phyloP scores from a whole-genome alignment of 2,797 vertebrate species.

The Scleropages formosus region DNA sequence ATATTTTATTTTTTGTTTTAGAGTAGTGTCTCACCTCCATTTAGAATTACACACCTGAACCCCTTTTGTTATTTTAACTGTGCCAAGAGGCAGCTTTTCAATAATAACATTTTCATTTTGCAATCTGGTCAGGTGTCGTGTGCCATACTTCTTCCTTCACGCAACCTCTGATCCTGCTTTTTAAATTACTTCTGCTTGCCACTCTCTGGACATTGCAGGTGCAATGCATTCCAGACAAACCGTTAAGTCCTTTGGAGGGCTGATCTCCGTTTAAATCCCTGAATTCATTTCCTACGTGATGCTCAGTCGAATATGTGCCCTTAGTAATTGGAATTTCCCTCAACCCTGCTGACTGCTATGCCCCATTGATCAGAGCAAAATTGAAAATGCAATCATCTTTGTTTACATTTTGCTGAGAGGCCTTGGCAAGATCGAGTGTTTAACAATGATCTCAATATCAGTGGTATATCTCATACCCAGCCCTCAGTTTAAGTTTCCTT shows the following conservation, averaged over 20 bases:
- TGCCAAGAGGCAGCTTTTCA: conserved; percentile 14
- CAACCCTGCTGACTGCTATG: conserved; percentile 11
- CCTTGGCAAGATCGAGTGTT: conserved; percentile 27
- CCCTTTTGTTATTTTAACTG: conserved; percentile 20
- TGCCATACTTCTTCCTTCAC: conserved; percentile 13
- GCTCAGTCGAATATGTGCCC: conserved; percentile 24
- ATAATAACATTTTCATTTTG: conserved; percentile 11
- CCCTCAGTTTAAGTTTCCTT: not conserved
- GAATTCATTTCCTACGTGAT: conserved; percentile 18
- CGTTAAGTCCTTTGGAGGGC: conserved; percentile 29
- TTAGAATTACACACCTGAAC: conserved; percentile 13
- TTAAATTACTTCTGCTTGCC: conserved; percentile 18
- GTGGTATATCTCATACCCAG: not conserved
- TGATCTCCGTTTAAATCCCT: conserved; percentile 36
- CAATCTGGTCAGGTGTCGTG: conserved; percentile 9
- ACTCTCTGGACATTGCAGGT: conserved; percentile 19
- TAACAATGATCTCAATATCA: conserved; percentile 27
- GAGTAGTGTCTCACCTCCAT: conserved; percentile 5
- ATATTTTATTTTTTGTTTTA: conserved; percentile 1
- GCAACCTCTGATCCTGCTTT: conserved; percentile 17
- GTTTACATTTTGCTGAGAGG: conserved; percentile 36
- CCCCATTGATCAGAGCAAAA: conserved; percentile 37
- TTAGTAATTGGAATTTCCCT: conserved; percentile 39
- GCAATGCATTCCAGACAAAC: conserved; percentile 8
- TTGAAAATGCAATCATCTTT: conserved; percentile 41